Conservation (phyloP, 2,888 invertebrate species). For the Drosophila suboccidentalis region DNA sequence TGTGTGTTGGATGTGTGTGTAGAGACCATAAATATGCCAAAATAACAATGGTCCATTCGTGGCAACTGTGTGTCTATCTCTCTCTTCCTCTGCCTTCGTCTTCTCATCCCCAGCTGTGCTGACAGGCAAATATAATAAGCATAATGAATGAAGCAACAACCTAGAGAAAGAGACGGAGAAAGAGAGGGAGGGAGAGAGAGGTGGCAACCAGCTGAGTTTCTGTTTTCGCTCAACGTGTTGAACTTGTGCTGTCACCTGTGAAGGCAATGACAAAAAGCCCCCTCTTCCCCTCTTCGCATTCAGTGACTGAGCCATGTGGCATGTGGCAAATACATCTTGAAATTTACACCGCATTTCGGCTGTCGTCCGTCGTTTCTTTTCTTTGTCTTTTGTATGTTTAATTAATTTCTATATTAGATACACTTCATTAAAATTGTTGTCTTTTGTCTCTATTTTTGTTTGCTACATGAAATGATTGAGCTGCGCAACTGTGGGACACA, state of each 20-base stretch:
- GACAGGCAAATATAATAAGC: conserved; percentile 77
- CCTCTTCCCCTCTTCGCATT: not conserved
- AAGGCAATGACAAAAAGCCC: conserved; percentile 57
- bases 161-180: not conserved
- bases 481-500: conserved; percentile 57
- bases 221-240: conserved; percentile 75
- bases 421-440: conserved; percentile 73
- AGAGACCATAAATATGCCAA: conserved; percentile 66
- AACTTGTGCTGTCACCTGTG: conserved; percentile 80
- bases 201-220: conserved; percentile 65
- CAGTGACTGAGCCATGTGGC: conserved; percentile 45
- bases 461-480: conserved; percentile 57
- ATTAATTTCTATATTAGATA: conserved; percentile 79
- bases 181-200: not conserved
- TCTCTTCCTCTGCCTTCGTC: too few species aligned
- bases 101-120: conserved; percentile 26
- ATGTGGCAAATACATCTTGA: conserved; percentile 62
- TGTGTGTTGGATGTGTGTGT: conserved; percentile 14
- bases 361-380: conserved; percentile 32
- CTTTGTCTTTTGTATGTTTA: conserved; percentile 57
- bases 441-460: conserved; percentile 36
- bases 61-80: conserved; percentile 3
- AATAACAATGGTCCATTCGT: conserved; percentile 65
- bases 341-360: conserved; percentile 56
- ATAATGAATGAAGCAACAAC: conserved; percentile 69